These are phyloP conservation scores for Petrolisthes manimaculis DNA, from an alignment of 2,888 invertebrate genomes.

Conservation along the genomic window DNA sequence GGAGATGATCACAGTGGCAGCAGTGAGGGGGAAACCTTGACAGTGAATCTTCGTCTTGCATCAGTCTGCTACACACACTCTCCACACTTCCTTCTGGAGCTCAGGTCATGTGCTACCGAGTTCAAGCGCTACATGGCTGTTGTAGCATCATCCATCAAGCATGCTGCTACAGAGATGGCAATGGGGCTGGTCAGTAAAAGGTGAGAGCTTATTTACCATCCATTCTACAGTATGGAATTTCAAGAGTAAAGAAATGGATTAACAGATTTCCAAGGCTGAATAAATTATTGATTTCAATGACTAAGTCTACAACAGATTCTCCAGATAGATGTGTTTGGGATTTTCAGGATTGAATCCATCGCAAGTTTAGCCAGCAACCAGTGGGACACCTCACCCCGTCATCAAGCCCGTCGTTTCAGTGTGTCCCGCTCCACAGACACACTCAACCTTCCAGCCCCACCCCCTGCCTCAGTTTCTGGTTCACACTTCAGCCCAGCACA, in stretches of 20 bases:
- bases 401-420: conserved; percentile 66
- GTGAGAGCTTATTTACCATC: neutral
- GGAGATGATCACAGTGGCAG: neutral
- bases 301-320: too few species aligned
- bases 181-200: conserved; percentile 76
- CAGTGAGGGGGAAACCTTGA: conserved; percentile 62
- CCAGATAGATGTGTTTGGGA: too few species aligned
- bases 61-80: conserved; percentile 95
- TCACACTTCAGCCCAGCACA: conserved; percentile 63
- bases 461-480: conserved; percentile 62
- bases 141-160: conserved; percentile 86
- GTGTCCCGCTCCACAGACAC: conserved; percentile 68
- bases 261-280: too few species aligned
- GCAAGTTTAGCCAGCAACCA: conserved; percentile 64
- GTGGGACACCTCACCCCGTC: conserved; percentile 68
- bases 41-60: conserved; percentile 79
- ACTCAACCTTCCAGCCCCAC: conserved; percentile 62
- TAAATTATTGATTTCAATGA: too few species aligned
- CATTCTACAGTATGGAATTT: too few species aligned
- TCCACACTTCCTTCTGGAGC: conserved; percentile 85
- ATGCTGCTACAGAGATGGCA: conserved; percentile 94
- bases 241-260: too few species aligned
- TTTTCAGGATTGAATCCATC: conserved; percentile 61
- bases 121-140: conserved; percentile 89
- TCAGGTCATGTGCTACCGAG: conserved; percentile 89